A percentile compares a stretch with the other conserved stretches of the same genome.
phyloP scores from a whole-genome alignment of 2,797 vertebrate species.

The Anas georgica region DNA sequence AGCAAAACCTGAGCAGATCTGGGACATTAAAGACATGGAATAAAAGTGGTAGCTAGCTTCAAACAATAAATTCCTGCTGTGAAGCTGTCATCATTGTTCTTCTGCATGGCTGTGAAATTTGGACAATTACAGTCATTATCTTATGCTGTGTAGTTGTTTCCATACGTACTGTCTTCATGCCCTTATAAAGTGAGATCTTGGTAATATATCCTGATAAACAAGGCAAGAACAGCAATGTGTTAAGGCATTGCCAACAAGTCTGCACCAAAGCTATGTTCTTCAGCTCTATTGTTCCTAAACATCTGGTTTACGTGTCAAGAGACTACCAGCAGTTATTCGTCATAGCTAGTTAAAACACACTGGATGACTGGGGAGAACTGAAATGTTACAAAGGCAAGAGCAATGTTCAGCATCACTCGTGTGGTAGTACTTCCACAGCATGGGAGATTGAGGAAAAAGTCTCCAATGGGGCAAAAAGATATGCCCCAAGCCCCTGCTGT shows the following conservation, averaged over 20 bases:
- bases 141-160: background rate
- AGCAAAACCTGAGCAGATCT: background rate
- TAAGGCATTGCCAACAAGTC: background rate
- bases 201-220: background rate
- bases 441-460: background rate
- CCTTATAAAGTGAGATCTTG: background rate
- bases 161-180: background rate
- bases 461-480: rapidly evolving
- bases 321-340: background rate
- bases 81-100: background rate
- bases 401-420: rapidly evolving
- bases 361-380: rapidly evolving
- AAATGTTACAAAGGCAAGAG: background rate
- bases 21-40: background rate
- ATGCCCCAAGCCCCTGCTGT: too few species aligned
- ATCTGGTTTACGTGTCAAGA: background rate
- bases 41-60: background rate
- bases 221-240: background rate
- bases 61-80: background rate
- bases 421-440: background rate
- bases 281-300: background rate
- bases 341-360: background rate
- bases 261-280: background rate
- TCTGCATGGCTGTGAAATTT: background rate
- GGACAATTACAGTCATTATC: background rate